Conservation (phyloP, 2,888 invertebrate species). For the Amphipoea lucens region DNA sequence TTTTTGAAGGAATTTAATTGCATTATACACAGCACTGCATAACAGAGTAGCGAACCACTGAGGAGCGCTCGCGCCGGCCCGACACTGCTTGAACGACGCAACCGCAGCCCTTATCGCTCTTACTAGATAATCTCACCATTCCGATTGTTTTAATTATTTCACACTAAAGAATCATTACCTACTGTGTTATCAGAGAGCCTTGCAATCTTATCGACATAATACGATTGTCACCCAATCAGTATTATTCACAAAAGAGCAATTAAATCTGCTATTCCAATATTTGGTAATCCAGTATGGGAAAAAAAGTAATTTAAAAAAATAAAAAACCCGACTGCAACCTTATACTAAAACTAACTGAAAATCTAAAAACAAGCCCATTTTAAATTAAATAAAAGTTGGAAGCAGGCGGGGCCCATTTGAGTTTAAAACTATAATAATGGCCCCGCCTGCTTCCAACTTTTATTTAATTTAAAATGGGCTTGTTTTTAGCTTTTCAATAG, state of each 20-base stretch:
- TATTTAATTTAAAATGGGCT: too few relatives aligned
- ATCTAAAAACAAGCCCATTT: too few relatives aligned
- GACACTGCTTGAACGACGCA: conserved; percentile 80
- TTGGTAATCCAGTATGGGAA: conserved; percentile 18
- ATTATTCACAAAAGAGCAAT: conserved; percentile 65
- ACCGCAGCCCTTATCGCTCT: conserved; percentile 83
- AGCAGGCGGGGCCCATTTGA: too few relatives aligned
- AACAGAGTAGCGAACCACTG: conserved; percentile 60
- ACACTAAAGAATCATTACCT: conserved; percentile 83
- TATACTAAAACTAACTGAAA: too few relatives aligned
- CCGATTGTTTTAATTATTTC: conserved; percentile 90
- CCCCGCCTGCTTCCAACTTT: too few relatives aligned
- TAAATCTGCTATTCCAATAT: conserved; percentile 41
- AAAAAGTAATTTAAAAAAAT: too few relatives aligned
- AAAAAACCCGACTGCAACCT: too few relatives aligned
- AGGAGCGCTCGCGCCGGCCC: conserved; percentile 85
- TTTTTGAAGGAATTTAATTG: conserved; percentile 27
- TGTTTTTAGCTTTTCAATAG: too few relatives aligned
- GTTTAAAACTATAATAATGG: too few relatives aligned
- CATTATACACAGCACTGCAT: conserved; percentile 52
- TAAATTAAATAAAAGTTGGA: too few relatives aligned
- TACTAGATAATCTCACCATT: conserved; percentile 85
- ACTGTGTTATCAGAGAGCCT: conserved; percentile 85
- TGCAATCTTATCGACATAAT: conserved; percentile 86
- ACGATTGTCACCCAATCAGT: conserved; percentile 82